These are phyloP conservation scores for Progne subis DNA, from an alignment of 2,113 vertebrate species.

Conservation along the genomic window DNA sequence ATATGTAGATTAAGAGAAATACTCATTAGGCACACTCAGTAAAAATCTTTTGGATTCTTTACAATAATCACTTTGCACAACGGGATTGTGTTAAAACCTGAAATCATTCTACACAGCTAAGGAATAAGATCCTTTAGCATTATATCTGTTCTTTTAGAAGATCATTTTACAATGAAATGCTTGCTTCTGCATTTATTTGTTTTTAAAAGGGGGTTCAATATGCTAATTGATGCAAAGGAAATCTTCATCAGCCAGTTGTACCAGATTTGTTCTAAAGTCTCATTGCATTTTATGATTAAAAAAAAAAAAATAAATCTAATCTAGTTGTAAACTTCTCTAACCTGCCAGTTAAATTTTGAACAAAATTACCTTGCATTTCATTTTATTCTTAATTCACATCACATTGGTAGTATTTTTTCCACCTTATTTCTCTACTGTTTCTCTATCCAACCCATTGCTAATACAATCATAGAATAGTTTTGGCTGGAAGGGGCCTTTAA, in stretches of 20 bases:
- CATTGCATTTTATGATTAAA: neutral
- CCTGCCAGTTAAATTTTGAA: neutral
- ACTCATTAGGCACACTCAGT: neutral
- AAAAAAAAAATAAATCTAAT: neutral
- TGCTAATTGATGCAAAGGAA: neutral
- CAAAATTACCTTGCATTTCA: neutral
- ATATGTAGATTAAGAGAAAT: neutral
- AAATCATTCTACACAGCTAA: neutral
- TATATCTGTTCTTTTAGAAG: neutral
- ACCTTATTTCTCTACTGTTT: neutral
- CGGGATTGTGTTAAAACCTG: neutral
- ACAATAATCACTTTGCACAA: neutral
- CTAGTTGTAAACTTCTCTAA: neutral
- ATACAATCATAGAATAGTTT: neutral
- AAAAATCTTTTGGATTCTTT: neutral
- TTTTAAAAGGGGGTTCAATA: neutral
- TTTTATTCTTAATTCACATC: neutral
- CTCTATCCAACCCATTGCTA: neutral
- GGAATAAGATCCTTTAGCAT: neutral
- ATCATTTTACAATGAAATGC: neutral
- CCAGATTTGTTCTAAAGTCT: neutral
- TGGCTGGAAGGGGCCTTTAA: neutral
- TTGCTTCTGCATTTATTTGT: neutral
- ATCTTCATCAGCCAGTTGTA: neutral
- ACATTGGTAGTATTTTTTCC: neutral